These are phyloP conservation scores for Phaedon cochleariae DNA, from an alignment of 2,888 invertebrate genomes.

Conservation along the genomic window DNA sequence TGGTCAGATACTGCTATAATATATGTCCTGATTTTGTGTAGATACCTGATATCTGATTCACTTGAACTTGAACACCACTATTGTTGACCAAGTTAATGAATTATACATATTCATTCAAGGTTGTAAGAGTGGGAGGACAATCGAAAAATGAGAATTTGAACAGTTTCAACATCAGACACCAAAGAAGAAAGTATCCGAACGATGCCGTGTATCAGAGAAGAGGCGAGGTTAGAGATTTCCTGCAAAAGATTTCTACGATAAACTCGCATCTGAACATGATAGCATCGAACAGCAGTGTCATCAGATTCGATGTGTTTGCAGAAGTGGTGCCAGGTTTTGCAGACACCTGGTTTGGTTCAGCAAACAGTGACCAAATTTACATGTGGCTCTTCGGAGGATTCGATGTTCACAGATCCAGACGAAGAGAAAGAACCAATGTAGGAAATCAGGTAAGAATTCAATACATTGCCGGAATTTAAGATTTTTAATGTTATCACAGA, in stretches of 20 bases:
- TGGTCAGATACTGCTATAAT: too few species aligned
- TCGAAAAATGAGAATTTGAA: slow-evolving; percentile 69
- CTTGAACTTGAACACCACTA: too few species aligned
- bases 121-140: slow-evolving; percentile 60
- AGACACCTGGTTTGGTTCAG: slow-evolving; percentile 58
- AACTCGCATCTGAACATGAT: slow-evolving; percentile 41
- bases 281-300: slow-evolving; percentile 56
- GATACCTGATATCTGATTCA: too few species aligned
- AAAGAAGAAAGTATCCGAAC: slow-evolving; percentile 9
- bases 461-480: too few species aligned
- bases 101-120: background rate
- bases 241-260: slow-evolving; percentile 24
- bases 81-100: too few species aligned
- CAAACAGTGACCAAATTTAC: slow-evolving; percentile 35
- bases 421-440: background rate
- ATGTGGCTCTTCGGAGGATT: slow-evolving; percentile 45
- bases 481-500: too few species aligned
- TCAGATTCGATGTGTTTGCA: slow-evolving; percentile 43
- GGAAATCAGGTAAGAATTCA: background rate
- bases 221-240: slow-evolving; percentile 24
- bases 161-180: slow-evolving; percentile 54
- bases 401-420: background rate
- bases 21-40: too few species aligned
- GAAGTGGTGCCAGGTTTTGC: slow-evolving; percentile 44
- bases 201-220: slow-evolving; percentile 27